A percentile compares a stretch with the other conserved stretches of the same genome.
These are phyloP conservation scores for Perdita meconis DNA, from an alignment of 2,888 invertebrate genomes.

Conservation along the genomic window DNA sequence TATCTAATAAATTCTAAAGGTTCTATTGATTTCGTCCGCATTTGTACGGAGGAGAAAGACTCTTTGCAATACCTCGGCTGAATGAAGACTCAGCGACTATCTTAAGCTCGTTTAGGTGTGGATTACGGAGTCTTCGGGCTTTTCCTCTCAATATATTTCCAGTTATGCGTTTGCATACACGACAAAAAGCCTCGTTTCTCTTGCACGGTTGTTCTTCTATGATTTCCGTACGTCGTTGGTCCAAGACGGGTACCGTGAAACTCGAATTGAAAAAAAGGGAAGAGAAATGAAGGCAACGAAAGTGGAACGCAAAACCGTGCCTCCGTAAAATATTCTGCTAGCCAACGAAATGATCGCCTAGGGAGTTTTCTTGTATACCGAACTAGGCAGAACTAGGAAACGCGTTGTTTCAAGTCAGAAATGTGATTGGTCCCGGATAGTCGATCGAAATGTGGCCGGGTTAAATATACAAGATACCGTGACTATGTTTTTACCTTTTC, in stretches of 20 bases:
- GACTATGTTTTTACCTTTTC: slow-evolving; percentile 17
- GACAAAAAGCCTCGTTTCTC: slow-evolving; percentile 38
- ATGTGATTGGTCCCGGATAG: slow-evolving; percentile 80
- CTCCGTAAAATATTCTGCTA: slow-evolving; percentile 25
- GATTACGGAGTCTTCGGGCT: slow-evolving; percentile 14
- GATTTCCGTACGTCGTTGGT: slow-evolving; percentile 58
- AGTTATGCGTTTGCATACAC: neutral
- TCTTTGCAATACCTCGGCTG: slow-evolving; percentile 10
- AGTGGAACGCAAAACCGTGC: slow-evolving; percentile 36
- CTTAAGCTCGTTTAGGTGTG: slow-evolving; percentile 55
- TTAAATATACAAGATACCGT: slow-evolving; percentile 66
- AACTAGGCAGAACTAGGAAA: slow-evolving; percentile 64
- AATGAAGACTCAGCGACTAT: slow-evolving; percentile 43
- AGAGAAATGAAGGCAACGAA: too few species aligned
- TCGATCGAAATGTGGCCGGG: slow-evolving; percentile 76
- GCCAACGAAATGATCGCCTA: slow-evolving; percentile 34
- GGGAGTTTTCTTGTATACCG: slow-evolving; percentile 58
- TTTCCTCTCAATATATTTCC: neutral
- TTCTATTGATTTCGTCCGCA: neutral
- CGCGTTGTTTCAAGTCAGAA: slow-evolving; percentile 66
- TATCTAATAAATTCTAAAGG: slow-evolving; percentile 3
- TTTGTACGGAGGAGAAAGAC: slow-evolving; percentile 36
- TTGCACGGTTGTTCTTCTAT: slow-evolving; percentile 25
- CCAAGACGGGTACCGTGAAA: slow-evolving; percentile 54
- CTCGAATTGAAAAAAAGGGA: slow-evolving; percentile 33